phyloP scores from a whole-genome alignment of 53 echinoderm and acorn worm genomes.

The Temnopleurus reevesii region DNA sequence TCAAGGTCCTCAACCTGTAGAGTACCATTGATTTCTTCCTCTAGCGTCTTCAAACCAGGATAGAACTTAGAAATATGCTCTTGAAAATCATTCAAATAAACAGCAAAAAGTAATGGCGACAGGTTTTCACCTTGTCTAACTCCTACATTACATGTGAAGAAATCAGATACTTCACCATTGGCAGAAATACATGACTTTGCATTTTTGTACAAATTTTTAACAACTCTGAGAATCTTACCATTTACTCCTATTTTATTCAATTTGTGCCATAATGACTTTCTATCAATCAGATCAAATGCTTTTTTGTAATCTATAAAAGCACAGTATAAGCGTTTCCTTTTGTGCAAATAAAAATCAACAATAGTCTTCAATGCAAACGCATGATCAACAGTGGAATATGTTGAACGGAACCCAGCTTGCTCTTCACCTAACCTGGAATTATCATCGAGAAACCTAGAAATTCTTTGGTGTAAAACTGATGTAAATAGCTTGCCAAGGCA shows the following conservation, averaged over 20 bases:
- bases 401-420: conserved; percentile 35
- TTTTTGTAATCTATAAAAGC: no score
- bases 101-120: conserved; percentile 1
- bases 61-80: conserved; percentile 28
- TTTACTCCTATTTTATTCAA: conserved; percentile 1
- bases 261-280: neutral
- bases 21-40: neutral
- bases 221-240: conserved; percentile 30
- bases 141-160: conserved; percentile 12
- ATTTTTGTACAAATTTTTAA: conserved; percentile 28
- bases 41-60: conserved; percentile 3
- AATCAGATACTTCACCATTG: conserved; percentile 5
- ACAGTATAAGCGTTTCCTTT: neutral
- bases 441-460: neutral
- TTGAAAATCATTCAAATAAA: conserved; percentile 14
- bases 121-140: conserved; percentile 45
- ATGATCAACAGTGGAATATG: neutral
- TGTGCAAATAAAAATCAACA: conserved; percentile 1
- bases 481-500: conserved; percentile 46
- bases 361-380: conserved; percentile 2
- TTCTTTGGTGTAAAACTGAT: neutral
- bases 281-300: conserved; percentile 10
- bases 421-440: conserved; percentile 11
- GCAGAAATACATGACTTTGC: conserved; percentile 28
- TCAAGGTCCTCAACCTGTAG: no score